A percentile compares a stretch with the other conserved stretches of the same genome.
phyloP scores from a whole-genome alignment of 2,888 invertebrate species.

The Ernsta delagoae region DNA sequence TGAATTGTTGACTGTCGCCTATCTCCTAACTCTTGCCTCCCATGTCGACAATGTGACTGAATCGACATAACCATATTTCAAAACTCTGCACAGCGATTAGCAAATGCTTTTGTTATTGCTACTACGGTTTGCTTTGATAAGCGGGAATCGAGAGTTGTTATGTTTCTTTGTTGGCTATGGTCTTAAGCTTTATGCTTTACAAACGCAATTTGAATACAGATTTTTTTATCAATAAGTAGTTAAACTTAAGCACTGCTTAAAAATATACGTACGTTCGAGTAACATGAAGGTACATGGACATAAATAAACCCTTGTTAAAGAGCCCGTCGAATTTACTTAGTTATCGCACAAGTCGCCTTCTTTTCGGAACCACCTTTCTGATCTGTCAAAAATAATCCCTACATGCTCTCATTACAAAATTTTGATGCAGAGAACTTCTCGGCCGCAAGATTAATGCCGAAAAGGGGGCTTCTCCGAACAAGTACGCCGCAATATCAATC shows the following conservation, averaged over 20 bases:
- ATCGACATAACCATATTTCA: conserved; percentile 56
- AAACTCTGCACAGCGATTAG: conserved; percentile 47
- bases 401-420: conserved; percentile 52
- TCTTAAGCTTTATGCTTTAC: neutral
- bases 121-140: conserved; percentile 4
- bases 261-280: neutral
- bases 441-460: conserved; percentile 28
- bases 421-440: conserved; percentile 45
- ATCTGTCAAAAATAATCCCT: conserved; percentile 64
- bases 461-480: conserved; percentile 49
- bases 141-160: neutral
- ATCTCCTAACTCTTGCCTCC: conserved; percentile 27
- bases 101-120: conserved; percentile 40
- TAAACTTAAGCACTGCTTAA: neutral
- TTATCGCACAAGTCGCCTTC: conserved; percentile 38
- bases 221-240: too few species aligned
- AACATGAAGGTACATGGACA: neutral
- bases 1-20: conserved; percentile 26
- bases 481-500: conserved; percentile 69
- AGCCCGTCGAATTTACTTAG: conserved; percentile 40
- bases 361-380: conserved; percentile 48
- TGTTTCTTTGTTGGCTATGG: neutral
- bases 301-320: conserved; percentile 5
- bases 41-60: conserved; percentile 53
- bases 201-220: neutral